phyloP scores from a whole-genome alignment of 2,888 invertebrate species.

The Allygus modestus region DNA sequence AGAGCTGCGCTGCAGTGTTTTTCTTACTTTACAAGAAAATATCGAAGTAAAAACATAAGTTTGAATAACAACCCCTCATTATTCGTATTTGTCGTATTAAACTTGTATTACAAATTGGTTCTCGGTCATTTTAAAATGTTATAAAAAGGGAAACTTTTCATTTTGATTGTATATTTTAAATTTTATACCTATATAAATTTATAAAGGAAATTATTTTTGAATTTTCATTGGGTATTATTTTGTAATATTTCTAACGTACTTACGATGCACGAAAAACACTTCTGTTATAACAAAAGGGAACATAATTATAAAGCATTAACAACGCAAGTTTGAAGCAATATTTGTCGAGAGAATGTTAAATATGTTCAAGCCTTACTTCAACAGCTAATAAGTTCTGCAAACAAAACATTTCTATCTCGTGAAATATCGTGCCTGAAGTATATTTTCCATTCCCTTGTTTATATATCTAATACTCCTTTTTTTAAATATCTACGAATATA shows the following conservation, averaged over 20 bases:
- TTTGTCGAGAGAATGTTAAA: conserved; percentile 13
- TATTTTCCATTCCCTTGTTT: too few relatives aligned
- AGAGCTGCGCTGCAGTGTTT: neutral
- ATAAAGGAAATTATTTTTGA: too few relatives aligned
- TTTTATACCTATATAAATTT: too few relatives aligned
- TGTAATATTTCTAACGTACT: neutral
- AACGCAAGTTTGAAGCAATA: neutral
- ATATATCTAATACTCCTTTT: too few relatives aligned
- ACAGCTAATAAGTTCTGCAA: conserved; percentile 22
- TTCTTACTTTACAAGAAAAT: neutral
- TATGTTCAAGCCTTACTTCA: neutral
- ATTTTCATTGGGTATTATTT: neutral
- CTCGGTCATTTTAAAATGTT: too few relatives aligned
- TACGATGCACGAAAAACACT: neutral
- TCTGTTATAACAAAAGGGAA: neutral
- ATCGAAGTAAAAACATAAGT: too few relatives aligned
- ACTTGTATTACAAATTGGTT: too few relatives aligned
- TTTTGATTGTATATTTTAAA: too few relatives aligned
- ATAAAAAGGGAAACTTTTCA: too few relatives aligned
- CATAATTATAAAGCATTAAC: neutral
- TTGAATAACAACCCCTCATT: too few relatives aligned
- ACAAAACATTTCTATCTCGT: conserved; percentile 6
- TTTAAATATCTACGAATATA: too few relatives aligned
- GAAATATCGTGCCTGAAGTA: neutral
- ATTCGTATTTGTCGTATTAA: too few relatives aligned